These are phyloP conservation scores for Strigamia maritima DNA, from an alignment of 2,888 invertebrate genomes.

Conservation along the genomic window DNA sequence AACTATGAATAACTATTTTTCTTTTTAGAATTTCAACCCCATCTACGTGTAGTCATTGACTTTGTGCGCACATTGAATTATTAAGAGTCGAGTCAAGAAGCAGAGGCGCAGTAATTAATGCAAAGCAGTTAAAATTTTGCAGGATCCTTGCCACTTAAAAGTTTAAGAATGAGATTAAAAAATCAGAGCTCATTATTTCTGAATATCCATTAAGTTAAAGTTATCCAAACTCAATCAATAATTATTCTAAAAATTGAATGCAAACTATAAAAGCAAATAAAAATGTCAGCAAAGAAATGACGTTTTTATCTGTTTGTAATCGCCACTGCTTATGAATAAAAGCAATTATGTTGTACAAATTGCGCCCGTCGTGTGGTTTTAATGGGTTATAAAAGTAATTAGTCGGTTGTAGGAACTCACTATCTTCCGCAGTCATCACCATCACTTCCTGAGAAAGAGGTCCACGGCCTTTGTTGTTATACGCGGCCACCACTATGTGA, in stretches of 20 bases:
- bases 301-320: conserved; percentile 24
- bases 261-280: not conserved
- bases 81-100: too few relatives aligned
- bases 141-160: too few relatives aligned
- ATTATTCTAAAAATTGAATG: not conserved
- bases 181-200: too few relatives aligned
- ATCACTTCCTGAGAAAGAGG: conserved; percentile 49
- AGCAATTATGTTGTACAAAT: conserved; percentile 28
- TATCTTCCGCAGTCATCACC: conserved; percentile 52
- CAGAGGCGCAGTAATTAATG: too few relatives aligned
- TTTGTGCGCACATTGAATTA: too few relatives aligned
- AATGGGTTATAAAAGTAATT: conserved; percentile 34
- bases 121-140: too few relatives aligned
- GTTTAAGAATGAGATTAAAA: too few relatives aligned
- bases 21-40: too few relatives aligned
- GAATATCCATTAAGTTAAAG: too few relatives aligned
- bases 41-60: too few relatives aligned
- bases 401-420: conserved; percentile 45
- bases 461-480: conserved; percentile 50
- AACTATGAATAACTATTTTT: too few relatives aligned
- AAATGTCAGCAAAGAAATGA: not conserved
- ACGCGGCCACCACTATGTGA: conserved; percentile 50
- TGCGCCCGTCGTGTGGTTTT: conserved; percentile 32
- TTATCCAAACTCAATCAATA: too few relatives aligned
- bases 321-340: conserved; percentile 28